Base-by-base conservation (phyloP, 2,113 vertebrate species). In the Cryptotis parvus region DNA sequence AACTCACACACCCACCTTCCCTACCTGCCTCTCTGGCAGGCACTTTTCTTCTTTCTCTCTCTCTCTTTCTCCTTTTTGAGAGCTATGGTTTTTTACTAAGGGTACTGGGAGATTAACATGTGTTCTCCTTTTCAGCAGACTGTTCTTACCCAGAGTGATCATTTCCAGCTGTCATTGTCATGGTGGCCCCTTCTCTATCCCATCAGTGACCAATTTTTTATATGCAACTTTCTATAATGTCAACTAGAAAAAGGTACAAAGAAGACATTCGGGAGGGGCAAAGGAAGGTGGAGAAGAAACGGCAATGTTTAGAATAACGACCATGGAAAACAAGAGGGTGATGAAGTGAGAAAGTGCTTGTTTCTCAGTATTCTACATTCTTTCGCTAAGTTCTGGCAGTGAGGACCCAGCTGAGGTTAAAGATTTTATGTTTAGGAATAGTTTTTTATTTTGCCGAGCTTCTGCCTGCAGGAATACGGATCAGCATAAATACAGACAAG, bases 191-290 rank as follows among this genome's bases (percentile, higher is more conserved):
- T n/a, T n/a, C n/a, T n/a, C n/a, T n/a, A n/a, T n/a, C n/a, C n/a
- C n/a, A n/a, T 61, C 58, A 68, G 27, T 80, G 29, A 84, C 7
- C 11, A 52, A 92, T 15, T 76, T 87, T 87, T 58, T 31, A 79
- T 37, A 37, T 75, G 35, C 76, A 29, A 16, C 63, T 31, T 43
- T 15, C 31, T 66, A 27, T 22, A 11, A 41, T 15, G 61, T 55
- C 65, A 86, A 45, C 29, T n/a, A 49, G n/a, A 78, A 66, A n/a
- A 35, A 87, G 11, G 27, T 45, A 31, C 29, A 29, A 88, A 72
- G 6, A 61, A 22, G 43, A 82, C 27, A 63, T 37, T 39, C 74
- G 52, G 76, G 61, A 52, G 52, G 15, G 33, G 58, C 18, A 2
- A 33, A 70, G 15, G 20, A 26, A 37, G 9, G 10, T 2, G 37